These are phyloP conservation scores for Atlantisia rogersi DNA, from an alignment of 2,113 vertebrate species.

Conservation along the genomic window DNA sequence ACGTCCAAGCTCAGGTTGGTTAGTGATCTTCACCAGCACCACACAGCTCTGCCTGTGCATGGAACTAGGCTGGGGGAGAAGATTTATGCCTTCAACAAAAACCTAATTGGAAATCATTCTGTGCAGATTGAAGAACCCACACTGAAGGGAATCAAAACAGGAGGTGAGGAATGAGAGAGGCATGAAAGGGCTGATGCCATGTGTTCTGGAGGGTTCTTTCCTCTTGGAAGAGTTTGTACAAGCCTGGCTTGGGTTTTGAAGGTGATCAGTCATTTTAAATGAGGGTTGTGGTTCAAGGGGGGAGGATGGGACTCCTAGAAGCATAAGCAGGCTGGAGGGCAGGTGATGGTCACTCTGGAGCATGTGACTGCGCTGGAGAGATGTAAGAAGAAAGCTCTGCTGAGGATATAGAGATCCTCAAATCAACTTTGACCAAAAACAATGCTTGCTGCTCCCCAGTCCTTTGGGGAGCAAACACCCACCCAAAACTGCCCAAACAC, in stretches of 20 bases:
- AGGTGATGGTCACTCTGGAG: not conserved
- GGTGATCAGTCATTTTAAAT: not conserved
- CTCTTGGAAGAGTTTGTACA: not conserved
- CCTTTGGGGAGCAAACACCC: not conserved
- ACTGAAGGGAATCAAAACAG: not conserved
- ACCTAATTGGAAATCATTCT: conserved; percentile 10
- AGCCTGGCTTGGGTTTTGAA: not conserved
- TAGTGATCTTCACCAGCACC: not conserved
- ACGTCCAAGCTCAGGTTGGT: not conserved
- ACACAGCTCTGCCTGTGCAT: not conserved
- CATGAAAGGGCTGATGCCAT: not conserved
- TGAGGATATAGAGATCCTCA: not conserved
- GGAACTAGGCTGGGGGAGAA: not conserved
- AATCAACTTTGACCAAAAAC: not conserved
- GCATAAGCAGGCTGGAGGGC: not conserved
- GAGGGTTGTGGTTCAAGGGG: not conserved
- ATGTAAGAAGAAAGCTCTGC: not conserved
- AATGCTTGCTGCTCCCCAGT: not conserved
- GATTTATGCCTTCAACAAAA: conserved; percentile 10
- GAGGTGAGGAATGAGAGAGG: not conserved
- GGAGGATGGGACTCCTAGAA: too few relatives aligned
- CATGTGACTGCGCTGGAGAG: not conserved
- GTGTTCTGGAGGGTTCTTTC: rapidly evolving
- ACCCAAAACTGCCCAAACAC: not conserved
- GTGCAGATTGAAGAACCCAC: not conserved